Base-by-base conservation (phyloP, 2,113 vertebrate genomes). In the Cyphomyrus plagiostoma region DNA sequence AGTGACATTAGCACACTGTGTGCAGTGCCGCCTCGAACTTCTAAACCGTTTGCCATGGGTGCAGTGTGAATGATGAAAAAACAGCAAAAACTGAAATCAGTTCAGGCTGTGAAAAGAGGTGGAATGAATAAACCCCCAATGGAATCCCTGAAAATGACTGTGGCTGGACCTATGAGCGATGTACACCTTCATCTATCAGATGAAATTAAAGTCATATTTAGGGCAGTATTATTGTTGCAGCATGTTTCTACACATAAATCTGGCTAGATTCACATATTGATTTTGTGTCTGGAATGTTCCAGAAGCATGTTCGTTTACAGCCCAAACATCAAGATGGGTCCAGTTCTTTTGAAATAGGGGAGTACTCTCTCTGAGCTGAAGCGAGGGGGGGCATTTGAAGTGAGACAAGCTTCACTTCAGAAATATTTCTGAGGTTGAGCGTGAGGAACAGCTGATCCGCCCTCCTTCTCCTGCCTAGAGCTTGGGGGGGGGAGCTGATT, bases 311-410 rank as follows among this genome's bases (percentile, higher is more conserved):
- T 39, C 39, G 70, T 77, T 77, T 77, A 77, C 70, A 39, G 3
- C 30, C 0, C 45, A 45, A 83, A 6, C 45, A 84, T 45, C 45
- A 84, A 84, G 21, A 23, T 48, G 19, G 82, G 82, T 39, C 15
- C 21, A 84, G 42, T 23, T 84, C 19, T 23, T 10, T 17, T 9
- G 89, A 62, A 87, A 88, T 39, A 83, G 56, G 62, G 86, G 42
- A 30, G 88, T 74, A n/a, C 19, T 30, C n/a, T 86, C 26, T 89
- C 83, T 48, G 53, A 70, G 77, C 49, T 30, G 91, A 49, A 21
- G 42, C 48, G 9, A n/a, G 49, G 58, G 35, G 87, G 91, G 89
- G 88, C 48, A 92, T 94, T 95, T 96, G 94, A 96, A 95, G 93
- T 94, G 90, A 91, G 93, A 92, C 90, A 35, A 93, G 91, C 93